Percentiles rank a stretch among this genome's conserved stretches.
phyloP scores from a whole-genome alignment of 2,888 invertebrate genomes.

The Leuctra nigra region DNA sequence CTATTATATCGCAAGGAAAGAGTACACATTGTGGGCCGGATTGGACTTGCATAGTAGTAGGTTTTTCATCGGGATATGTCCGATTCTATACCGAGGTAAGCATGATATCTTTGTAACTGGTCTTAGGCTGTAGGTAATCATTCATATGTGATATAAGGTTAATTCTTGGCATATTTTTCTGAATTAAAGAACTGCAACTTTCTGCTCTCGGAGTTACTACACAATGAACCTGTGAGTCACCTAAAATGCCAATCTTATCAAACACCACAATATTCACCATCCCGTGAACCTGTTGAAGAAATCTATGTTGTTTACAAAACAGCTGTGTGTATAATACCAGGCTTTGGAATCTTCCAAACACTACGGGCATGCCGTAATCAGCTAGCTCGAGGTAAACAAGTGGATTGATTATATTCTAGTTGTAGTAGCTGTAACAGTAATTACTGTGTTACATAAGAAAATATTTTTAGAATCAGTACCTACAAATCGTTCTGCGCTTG shows the following conservation, averaged over 20 bases:
- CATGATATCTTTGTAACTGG: not conserved
- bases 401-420: no score
- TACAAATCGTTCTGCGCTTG: no score
- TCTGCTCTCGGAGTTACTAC: conserved; percentile 75
- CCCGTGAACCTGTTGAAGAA: conserved; percentile 53
- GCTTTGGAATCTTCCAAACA: conserved; percentile 70
- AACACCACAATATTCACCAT: conserved; percentile 41
- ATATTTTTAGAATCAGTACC: no score
- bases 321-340: conserved; percentile 67
- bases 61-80: conserved; percentile 77
- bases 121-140: not conserved
- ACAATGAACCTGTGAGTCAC: conserved; percentile 69
- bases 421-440: no score
- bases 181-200: conserved; percentile 61
- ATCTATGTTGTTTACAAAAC: conserved; percentile 66
- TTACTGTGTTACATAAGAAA: no score
- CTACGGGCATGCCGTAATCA: conserved; percentile 71
- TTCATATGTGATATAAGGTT: not conserved
- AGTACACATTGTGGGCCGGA: conserved; percentile 64
- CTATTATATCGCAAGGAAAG: conserved; percentile 46
- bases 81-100: conserved; percentile 78
- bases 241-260: conserved; percentile 71
- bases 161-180: not conserved
- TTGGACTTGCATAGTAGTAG: conserved; percentile 89
- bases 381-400: conserved; percentile 63